Base-by-base conservation (phyloP, 2,113 vertebrate genomes). In the Ornithorhynchus anatinus region DNA sequence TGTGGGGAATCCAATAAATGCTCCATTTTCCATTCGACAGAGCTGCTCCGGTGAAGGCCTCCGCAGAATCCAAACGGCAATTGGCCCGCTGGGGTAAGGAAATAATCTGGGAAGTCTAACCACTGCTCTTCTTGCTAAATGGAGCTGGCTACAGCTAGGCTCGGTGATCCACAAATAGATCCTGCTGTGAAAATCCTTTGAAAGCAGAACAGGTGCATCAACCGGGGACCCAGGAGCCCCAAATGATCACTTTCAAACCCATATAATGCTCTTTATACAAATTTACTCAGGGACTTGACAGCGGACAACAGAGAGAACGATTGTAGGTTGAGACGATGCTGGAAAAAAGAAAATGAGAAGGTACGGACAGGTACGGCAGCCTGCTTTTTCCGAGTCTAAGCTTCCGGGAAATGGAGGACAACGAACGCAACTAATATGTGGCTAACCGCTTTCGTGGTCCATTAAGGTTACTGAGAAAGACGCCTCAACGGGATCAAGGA, bases 11-110 rank as follows among this genome's bases (percentile, higher is more conserved):
- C 22, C 15, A 57, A 29, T 4, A 61, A 3, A 15, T 17, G 27
- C 53, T 14, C 31, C 16, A 80, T 70, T 42, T 44, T 7, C 15
- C 52, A 10, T 31, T 53, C 17, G 51, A 20, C 3, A 52, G 40
- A 19, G 61, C 38, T 14, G 40, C 20, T 43, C 22, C 25, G 13
- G 45, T 39, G 22, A 58, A 57, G n/a, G n/a, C 39, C 50, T 48
- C 19, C 39, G 11, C 38, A 66, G 31, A 56, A 72, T 38, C 15
- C 20, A 86, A 69, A 12, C 59, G 35, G 45, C 44, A 76, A 66
- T 12, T 60, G 37, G 38, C 10, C 35, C 3, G n/a, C n/a, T n/a
- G n/a, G n/a, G n/a, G n/a, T n/a, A n/a, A n/a, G n/a, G n/a, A n/a
- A 52, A 69, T 16, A 63, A 6, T 32, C 36, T 36, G 33, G n/a